These are phyloP conservation scores for Xestia xanthographa DNA, from an alignment of 2,888 invertebrate genomes.

Conservation along the genomic window DNA sequence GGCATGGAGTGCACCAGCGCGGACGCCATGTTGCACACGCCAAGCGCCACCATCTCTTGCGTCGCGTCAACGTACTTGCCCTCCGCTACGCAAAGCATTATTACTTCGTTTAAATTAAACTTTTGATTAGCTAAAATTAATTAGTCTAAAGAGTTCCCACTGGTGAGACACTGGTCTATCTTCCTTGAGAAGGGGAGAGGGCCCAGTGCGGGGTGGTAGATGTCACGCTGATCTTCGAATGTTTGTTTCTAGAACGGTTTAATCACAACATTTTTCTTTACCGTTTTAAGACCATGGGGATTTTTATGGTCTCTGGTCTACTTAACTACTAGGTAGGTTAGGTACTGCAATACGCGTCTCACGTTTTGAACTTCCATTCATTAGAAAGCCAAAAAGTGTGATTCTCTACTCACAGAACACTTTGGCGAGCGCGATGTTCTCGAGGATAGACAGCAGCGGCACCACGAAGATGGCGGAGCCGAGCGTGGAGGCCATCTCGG, in stretches of 20 bases:
- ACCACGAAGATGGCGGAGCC: slow-evolving; percentile 96
- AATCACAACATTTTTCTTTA: not conserved
- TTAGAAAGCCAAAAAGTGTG: not conserved
- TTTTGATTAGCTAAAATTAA: not conserved
- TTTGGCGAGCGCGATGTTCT: slow-evolving; percentile 98
- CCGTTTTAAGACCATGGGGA: not conserved
- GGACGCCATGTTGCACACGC: slow-evolving; percentile 96
- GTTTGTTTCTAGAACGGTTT: not conserved
- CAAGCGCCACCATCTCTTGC: slow-evolving; percentile 97
- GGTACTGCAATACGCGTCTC: not conserved
- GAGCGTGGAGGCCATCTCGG: slow-evolving; percentile 94
- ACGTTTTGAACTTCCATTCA: not conserved
- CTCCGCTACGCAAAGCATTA: slow-evolving; percentile 88
- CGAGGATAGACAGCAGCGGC: slow-evolving; percentile 97
- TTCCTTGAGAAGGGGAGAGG: not conserved
- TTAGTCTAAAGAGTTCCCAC: not conserved
- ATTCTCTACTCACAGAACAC: slow-evolving; percentile 93
- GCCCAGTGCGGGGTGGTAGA: not conserved
- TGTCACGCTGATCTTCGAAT: not conserved
- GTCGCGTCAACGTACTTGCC: slow-evolving; percentile 96
- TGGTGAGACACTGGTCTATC: not conserved
- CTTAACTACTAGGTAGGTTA: not conserved
- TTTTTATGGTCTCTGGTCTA: not conserved
- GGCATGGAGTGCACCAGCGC: slow-evolving; percentile 97
- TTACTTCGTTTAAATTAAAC: not conserved